Base-by-base conservation (phyloP, 2,888 invertebrate genomes). In the Hyles lineata region DNA sequence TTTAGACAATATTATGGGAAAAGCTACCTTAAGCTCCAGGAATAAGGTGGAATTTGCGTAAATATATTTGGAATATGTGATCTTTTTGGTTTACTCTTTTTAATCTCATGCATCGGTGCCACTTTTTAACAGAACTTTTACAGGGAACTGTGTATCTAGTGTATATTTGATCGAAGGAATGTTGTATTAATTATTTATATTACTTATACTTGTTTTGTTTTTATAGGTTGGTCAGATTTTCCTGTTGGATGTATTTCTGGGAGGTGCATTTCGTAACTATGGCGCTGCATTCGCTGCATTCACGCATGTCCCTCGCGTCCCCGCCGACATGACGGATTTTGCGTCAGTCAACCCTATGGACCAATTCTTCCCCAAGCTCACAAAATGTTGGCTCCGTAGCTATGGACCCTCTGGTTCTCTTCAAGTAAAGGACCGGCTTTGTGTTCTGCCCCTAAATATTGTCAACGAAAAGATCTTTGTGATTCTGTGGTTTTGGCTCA, bases 391-490 rank as follows among this genome's bases (percentile, higher is more conserved):
- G 79, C 93, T 95, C 74, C 89, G 95, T 72, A 94, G 86, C 76
- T 96, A 94, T 74, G 97, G 97, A 3, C 95, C 96, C 0, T 94
- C 95, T 0, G 97, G 97, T 5, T 87, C 92, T 6, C 77, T 95
- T 1, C 95, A 96, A 80, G 83, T 88, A 0, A 92, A 92, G 76
- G 97, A 97, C 82, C 95, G 96, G 0, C 92, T 97, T 0, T 98
- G 98, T 80, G 95, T 97, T n/a, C 90, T 98, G 19, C 96, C 97
- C 0, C 83, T 97, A 11, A 98, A 98, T 83, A 96, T 97, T 77
- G 95, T 98, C 62, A 97, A 98, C 83, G 97, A 97, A 84, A 98
- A 97, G 86, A 95, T 97, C 77, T 97, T 97, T 82, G 93, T 96
- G 1, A 95, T 97, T 70, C 88, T 97, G 0, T 97, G 97, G 97